Conservation (phyloP, 2,113 vertebrate species). For the Sardina pilchardus region DNA sequence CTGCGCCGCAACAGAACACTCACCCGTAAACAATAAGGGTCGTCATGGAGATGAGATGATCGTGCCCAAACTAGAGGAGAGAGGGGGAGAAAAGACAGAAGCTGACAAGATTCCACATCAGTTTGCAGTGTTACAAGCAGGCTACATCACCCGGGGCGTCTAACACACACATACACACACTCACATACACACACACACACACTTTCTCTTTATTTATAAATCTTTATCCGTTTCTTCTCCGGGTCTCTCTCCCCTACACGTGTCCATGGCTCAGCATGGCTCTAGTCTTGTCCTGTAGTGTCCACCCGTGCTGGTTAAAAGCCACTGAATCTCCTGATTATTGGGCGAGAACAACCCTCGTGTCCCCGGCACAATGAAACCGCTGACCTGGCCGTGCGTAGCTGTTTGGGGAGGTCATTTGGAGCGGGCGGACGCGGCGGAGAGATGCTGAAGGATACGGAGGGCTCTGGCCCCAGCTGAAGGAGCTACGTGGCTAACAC, state of each 20-base stretch:
- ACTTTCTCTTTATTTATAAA: neutral
- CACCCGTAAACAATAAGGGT: neutral
- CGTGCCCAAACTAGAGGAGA: neutral
- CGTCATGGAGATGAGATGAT: neutral
- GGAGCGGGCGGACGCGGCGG: neutral
- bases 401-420: neutral
- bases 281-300: neutral
- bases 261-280: neutral
- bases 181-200: no score
- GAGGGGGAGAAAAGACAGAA: no score
- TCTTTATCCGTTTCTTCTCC: neutral
- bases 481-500: neutral
- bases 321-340: conserved; percentile 16
- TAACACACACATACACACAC: no score
- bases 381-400: neutral
- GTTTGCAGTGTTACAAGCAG: no score
- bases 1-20: neutral
- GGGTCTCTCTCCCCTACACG: neutral
- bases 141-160: no score
- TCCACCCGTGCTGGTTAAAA: neutral
- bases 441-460: neutral
- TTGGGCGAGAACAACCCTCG: neutral
- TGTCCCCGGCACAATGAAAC: neutral
- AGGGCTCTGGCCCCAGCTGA: neutral
- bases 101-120: neutral